Conservation (phyloP, 1,140 invertebrate genomes). For the Bombus terrestris region DNA sequence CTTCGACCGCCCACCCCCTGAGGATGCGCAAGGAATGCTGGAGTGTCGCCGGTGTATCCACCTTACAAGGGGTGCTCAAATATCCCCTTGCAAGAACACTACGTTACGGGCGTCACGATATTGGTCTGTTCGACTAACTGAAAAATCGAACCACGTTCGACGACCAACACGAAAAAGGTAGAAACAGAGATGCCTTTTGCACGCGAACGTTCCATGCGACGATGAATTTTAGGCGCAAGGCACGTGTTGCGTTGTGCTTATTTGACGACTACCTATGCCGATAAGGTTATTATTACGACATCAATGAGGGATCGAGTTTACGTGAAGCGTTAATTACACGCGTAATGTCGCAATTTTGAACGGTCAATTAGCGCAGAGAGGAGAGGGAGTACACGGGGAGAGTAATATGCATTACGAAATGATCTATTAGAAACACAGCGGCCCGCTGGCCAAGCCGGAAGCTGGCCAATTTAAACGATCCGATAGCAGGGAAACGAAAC, state of each 20-base stretch:
- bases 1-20: constrained; percentile 66
- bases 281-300: neutral
- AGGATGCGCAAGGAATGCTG: constrained; percentile 74
- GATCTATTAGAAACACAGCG: constrained; percentile 42
- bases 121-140: neutral
- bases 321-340: constrained; percentile 25
- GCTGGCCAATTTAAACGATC: constrained; percentile 39
- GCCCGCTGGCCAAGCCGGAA: constrained; percentile 8
- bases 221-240: neutral
- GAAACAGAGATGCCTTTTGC: neutral
- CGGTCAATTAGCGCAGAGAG: constrained; percentile 15
- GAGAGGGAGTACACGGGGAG: neutral
- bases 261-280: neutral
- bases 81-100: constrained; percentile 53
- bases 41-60: constrained; percentile 72
- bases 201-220: neutral
- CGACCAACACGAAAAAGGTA: neutral
- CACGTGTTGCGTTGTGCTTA: neutral
- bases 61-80: constrained; percentile 73
- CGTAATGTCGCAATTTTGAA: constrained; percentile 43
- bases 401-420: constrained; percentile 25
- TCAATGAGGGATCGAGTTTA: constrained; percentile 19
- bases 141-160: neutral
- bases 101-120: neutral
- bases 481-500: constrained; percentile 48